phyloP scores from a whole-genome alignment of 2,797 vertebrate species.

The Eurystomus glaucurus region DNA sequence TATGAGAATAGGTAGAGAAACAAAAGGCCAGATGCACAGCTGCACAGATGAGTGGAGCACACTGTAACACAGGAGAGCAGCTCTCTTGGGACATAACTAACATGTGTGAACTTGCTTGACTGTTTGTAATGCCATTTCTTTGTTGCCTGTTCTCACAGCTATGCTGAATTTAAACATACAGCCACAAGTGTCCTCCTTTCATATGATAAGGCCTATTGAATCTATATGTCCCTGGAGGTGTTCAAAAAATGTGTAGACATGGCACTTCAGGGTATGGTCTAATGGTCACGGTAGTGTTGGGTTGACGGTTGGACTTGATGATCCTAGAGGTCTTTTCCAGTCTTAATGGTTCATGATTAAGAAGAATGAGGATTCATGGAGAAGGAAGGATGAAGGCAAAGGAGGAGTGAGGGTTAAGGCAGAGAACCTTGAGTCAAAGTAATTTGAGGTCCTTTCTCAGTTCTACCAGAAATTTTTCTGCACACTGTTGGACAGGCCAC shows the following conservation, averaged over 20 bases:
- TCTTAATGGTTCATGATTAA: neutral
- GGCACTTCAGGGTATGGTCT: no score
- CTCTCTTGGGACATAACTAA: slow-evolving; percentile 57
- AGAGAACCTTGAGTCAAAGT: neutral
- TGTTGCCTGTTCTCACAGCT: slow-evolving; percentile 5
- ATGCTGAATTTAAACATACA: neutral
- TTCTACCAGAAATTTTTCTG: neutral
- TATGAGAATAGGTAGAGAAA: slow-evolving; percentile 68
- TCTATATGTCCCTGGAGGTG: neutral
- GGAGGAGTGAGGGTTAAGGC: neutral
- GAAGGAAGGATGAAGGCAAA: neutral
- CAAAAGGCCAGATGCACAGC: slow-evolving; percentile 64
- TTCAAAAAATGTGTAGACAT: no score
- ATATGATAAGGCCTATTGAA: neutral
- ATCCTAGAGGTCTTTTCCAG: no score
- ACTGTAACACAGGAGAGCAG: slow-evolving; percentile 49
- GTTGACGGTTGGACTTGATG: no score
- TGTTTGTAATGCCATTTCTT: slow-evolving; percentile 41
- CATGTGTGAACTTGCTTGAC: slow-evolving; percentile 39
- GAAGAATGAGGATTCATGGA: neutral
- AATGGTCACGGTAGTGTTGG: no score
- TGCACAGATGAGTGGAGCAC: slow-evolving; percentile 69
- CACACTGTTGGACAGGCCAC: neutral
- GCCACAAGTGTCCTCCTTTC: neutral
- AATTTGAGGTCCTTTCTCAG: neutral